Evolutionary conservation across 2,797 vertebrate species (phyloP).

Genomic region (Masticophis lateralis): DNA sequence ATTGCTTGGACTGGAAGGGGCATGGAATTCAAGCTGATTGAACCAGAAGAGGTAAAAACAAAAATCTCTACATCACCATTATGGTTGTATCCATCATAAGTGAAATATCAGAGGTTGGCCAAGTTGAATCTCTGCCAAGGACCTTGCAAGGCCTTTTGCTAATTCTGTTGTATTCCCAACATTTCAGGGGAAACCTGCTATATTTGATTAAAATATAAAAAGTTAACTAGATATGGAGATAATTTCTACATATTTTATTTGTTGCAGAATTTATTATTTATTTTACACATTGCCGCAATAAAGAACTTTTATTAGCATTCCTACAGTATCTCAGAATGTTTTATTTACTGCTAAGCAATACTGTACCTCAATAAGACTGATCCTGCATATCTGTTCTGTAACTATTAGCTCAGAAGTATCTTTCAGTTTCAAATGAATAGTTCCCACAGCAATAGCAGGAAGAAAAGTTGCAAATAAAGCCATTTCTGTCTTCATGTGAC

Average conservation of each 20-base stretch:
- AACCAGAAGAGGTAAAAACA: constrained; percentile 86
- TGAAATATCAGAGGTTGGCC: not conserved
- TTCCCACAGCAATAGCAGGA: constrained; percentile 42
- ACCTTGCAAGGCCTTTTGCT: not conserved
- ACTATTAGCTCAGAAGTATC: constrained; percentile 45
- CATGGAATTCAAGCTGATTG: constrained; percentile 98
- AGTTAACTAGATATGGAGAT: not conserved
- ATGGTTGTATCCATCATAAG: not conserved
- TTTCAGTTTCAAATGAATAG: constrained; percentile 28
- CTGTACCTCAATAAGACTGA: not conserved
- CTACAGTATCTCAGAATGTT: not conserved
- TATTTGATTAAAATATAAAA: not conserved
- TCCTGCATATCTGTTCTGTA: constrained; percentile 13
- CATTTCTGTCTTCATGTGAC: constrained; percentile 50
- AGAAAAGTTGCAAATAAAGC: constrained; percentile 53
- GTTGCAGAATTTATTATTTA: not conserved
- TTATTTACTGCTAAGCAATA: not conserved
- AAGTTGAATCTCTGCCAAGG: not conserved
- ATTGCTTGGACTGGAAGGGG: constrained; percentile 96
- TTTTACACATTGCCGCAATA: not conserved
- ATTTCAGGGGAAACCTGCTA: not conserved
- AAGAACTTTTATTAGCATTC: not conserved
- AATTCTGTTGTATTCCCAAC: not conserved
- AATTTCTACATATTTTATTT: not conserved
- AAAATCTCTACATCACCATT: not conserved